Evolutionary conservation across 2,113 vertebrate genomes (phyloP).

Genomic region (Vulpes vulpes): DNA sequence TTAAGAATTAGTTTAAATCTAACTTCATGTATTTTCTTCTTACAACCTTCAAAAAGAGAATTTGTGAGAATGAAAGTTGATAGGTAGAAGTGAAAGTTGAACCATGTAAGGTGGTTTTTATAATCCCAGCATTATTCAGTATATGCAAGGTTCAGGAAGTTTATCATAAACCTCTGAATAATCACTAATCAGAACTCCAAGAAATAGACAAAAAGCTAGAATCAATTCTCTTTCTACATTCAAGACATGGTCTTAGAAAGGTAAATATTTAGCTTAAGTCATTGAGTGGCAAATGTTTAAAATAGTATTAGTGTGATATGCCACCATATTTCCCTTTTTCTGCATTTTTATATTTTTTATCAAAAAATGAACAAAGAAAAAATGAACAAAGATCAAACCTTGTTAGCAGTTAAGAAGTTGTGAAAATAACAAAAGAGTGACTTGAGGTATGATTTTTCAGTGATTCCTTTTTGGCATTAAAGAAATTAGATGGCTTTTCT

Average conservation of each 20-base stretch:
- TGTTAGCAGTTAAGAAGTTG: conserved; percentile 79
- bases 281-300: conserved; percentile 64
- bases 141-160: conserved; percentile 39
- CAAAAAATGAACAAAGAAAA: conserved; percentile 56
- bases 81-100: conserved; percentile 11
- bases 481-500: conserved; percentile 84
- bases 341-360: conserved; percentile 75
- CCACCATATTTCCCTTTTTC: conserved; percentile 57
- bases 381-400: conserved; percentile 53
- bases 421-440: conserved; percentile 82
- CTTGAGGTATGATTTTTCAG: conserved; percentile 80
- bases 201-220: conserved; percentile 45
- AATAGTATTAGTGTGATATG: conserved; percentile 69
- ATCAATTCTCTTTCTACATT: conserved; percentile 19
- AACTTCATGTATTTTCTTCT: conserved; percentile 26
- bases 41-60: not conserved
- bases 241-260: conserved; percentile 44
- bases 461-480: conserved; percentile 83
- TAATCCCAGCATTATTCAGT: conserved; percentile 32
- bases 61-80: not conserved
- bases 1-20: conserved; percentile 55
- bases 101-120: conserved; percentile 3
- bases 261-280: conserved; percentile 70
- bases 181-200: conserved; percentile 53
- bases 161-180: conserved; percentile 55